Evolutionary conservation across 2,113 vertebrate species (phyloP).

Genomic region (Hypocryptadius cinnamomeus): DNA sequence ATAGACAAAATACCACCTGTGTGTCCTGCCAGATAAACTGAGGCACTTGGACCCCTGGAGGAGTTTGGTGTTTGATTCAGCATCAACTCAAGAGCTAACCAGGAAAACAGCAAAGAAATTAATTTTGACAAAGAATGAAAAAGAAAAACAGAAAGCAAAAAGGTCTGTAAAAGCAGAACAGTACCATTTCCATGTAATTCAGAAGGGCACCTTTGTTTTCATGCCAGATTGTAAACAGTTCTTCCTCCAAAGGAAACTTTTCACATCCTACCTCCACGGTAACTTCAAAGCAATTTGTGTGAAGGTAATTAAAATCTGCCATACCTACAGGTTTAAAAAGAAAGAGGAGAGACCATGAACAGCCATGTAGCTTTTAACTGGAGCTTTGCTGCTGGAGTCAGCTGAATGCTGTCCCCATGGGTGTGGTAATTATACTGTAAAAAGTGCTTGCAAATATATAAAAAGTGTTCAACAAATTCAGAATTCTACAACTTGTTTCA

Average conservation of each 20-base stretch:
- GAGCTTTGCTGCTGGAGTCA: not conserved
- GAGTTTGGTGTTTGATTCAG: not conserved
- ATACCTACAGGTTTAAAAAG: slow-evolving; percentile 71
- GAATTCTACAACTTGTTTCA: not conserved
- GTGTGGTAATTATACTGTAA: not conserved
- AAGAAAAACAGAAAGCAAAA: not conserved
- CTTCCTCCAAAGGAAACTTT: slow-evolving; percentile 88
- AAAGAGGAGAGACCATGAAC: not conserved
- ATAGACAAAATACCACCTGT: not conserved
- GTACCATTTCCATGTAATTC: slow-evolving; percentile 87
- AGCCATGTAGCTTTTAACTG: not conserved
- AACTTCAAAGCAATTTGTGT: slow-evolving; percentile 94
- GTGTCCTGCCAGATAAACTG: not conserved
- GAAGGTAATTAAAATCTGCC: slow-evolving; percentile 97
- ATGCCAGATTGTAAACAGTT: slow-evolving; percentile 89
- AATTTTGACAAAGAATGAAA: not conserved
- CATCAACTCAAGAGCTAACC: not conserved
- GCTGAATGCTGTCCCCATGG: accelerated
- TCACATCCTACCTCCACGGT: slow-evolving; percentile 94
- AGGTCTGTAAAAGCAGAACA: not conserved
- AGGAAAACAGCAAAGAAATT: not conserved
- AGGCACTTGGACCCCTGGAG: not conserved
- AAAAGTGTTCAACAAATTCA: not conserved
- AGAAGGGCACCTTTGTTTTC: slow-evolving; percentile 90
- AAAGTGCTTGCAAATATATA: not conserved